These are phyloP conservation scores for Rhopalosiphum padi DNA, from an alignment of 1,140 invertebrate genomes.

Conservation along the genomic window DNA sequence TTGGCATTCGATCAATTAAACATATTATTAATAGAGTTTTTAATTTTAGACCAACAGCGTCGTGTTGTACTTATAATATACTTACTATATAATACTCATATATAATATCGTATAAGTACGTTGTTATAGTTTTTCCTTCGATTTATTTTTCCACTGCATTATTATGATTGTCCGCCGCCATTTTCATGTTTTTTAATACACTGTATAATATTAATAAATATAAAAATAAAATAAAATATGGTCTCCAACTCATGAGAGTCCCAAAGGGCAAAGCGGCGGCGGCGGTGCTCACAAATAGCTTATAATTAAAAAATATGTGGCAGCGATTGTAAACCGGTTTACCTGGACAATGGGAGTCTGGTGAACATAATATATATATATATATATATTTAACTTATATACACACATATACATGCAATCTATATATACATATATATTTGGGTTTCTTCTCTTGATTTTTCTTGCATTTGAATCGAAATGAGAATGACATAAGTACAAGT, in stretches of 20 bases:
- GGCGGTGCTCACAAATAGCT: slow-evolving; percentile 39
- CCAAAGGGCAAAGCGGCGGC: slow-evolving; percentile 44
- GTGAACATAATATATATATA: slow-evolving; percentile 18
- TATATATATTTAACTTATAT: neutral
- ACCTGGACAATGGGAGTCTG: slow-evolving; percentile 47
- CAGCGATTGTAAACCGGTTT: slow-evolving; percentile 51
- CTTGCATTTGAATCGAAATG: slow-evolving; percentile 29
- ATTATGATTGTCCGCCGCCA: slow-evolving; percentile 37
- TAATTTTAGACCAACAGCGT: slow-evolving; percentile 49
- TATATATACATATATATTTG: neutral
- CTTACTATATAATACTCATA: neutral
- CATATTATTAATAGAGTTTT: slow-evolving; percentile 54
- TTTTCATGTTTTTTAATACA: slow-evolving; percentile 27
- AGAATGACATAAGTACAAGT: slow-evolving; percentile 9
- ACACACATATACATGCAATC: neutral
- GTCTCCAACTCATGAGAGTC: slow-evolving; percentile 34
- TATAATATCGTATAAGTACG: neutral
- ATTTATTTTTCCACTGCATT: neutral
- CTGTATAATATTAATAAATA: slow-evolving; percentile 31
- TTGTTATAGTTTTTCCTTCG: slow-evolving; percentile 20
- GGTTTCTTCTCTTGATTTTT: neutral
- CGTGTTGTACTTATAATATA: slow-evolving; percentile 21
- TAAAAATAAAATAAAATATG: slow-evolving; percentile 41
- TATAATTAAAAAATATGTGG: slow-evolving; percentile 54
- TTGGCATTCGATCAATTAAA: slow-evolving; percentile 54